These are phyloP conservation scores for Poecilus cupreus DNA, from an alignment of 2,888 invertebrate genomes.

Conservation along the genomic window DNA sequence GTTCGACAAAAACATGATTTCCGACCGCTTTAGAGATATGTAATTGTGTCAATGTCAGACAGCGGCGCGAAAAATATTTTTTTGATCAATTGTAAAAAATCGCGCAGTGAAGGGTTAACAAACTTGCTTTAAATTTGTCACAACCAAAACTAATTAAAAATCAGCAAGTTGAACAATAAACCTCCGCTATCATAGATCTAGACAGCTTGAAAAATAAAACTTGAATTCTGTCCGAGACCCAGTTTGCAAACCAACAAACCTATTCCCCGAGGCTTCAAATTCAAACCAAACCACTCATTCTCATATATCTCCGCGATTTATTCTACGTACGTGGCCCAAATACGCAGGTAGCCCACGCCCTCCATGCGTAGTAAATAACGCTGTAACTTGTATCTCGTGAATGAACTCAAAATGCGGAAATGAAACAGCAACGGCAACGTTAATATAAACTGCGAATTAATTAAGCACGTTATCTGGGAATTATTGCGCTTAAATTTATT, in stretches of 20 bases:
- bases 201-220: neutral
- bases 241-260: slow-evolving; percentile 14
- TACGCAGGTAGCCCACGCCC: slow-evolving; percentile 12
- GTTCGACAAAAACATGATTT: too few species aligned
- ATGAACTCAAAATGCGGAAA: slow-evolving; percentile 8
- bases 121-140: slow-evolving; percentile 12
- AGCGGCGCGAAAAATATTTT: too few species aligned
- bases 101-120: too few species aligned
- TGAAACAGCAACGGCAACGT: neutral
- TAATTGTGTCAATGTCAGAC: too few species aligned
- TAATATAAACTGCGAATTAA: neutral
- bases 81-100: too few species aligned
- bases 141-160: slow-evolving; percentile 27
- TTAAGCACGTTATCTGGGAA: neutral
- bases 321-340: slow-evolving; percentile 14
- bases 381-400: neutral
- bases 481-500: neutral
- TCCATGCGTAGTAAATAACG: neutral
- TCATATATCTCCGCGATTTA: slow-evolving; percentile 24
- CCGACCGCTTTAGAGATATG: too few species aligned
- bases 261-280: neutral
- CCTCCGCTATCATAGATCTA: slow-evolving; percentile 1
- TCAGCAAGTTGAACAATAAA: neutral
- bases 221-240: slow-evolving; percentile 22
- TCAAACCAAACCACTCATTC: neutral